phyloP scores from a whole-genome alignment of 2,888 invertebrate species.

The Coenonympha arcania region DNA sequence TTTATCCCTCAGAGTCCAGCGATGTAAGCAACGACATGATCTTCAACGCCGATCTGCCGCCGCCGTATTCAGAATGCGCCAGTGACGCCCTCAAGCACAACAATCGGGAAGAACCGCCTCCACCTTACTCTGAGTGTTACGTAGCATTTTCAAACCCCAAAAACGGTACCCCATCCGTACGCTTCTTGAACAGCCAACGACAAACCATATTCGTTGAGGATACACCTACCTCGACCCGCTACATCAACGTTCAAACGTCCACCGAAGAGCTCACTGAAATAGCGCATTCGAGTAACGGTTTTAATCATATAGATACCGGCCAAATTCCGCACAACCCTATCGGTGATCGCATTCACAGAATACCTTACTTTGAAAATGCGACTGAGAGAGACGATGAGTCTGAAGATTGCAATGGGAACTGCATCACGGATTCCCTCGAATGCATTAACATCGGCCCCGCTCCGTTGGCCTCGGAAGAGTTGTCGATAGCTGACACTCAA shows the following conservation, averaged over 20 bases:
- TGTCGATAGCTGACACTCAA: slow-evolving; percentile 12
- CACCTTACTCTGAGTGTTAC: slow-evolving; percentile 55
- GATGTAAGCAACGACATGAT: slow-evolving; percentile 20
- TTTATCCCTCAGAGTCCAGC: slow-evolving; percentile 24
- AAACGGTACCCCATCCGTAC: slow-evolving; percentile 39
- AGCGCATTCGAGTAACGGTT: slow-evolving; percentile 24
- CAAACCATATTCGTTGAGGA: slow-evolving; percentile 23
- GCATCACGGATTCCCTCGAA: slow-evolving; percentile 8
- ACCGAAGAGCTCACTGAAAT: slow-evolving; percentile 15
- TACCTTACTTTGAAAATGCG: slow-evolving; percentile 18
- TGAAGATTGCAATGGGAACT: slow-evolving; percentile 12
- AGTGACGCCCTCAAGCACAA: slow-evolving; percentile 4
- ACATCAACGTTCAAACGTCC: slow-evolving; percentile 2
- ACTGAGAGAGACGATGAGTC: slow-evolving; percentile 15
- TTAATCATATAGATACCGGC: slow-evolving; percentile 15
- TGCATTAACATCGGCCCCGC: slow-evolving; percentile 16
- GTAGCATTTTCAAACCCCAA: slow-evolving; percentile 41
- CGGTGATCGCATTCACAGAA: slow-evolving; percentile 11
- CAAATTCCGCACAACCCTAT: slow-evolving; percentile 15
- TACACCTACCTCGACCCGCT: slow-evolving; percentile 7
- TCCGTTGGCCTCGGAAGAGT: slow-evolving; percentile 17
- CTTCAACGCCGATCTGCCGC: slow-evolving; percentile 40
- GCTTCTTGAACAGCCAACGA: slow-evolving; percentile 32
- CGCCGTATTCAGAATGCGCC: slow-evolving; percentile 50
- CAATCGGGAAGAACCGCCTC: slow-evolving; percentile 47